A percentile compares a stretch with the other conserved stretches of the same genome.
phyloP scores from a whole-genome alignment of 2,888 invertebrate genomes.

The Limenitis arthemis region DNA sequence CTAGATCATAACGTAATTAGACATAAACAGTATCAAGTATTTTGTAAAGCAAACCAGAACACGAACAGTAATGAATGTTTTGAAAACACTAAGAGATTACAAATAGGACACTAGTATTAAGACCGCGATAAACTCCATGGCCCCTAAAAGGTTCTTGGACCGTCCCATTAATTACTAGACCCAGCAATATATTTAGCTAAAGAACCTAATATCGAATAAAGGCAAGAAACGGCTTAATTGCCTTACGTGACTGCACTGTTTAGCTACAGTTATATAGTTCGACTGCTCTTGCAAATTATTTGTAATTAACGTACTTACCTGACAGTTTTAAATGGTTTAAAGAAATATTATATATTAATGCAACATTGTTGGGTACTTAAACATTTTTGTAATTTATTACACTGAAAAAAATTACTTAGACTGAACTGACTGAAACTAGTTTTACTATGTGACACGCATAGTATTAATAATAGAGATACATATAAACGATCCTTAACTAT shows the following conservation, averaged over 20 bases:
- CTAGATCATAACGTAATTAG: no score
- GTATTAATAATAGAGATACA: no score
- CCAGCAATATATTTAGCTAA: slow-evolving; percentile 48
- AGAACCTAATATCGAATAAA: slow-evolving; percentile 56
- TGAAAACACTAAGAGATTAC: slow-evolving; percentile 17
- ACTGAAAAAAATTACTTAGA: no score
- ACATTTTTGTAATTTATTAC: no score
- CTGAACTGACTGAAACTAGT: no score
- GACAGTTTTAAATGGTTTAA: no score
- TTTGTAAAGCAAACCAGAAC: background rate
- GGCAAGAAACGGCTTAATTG: slow-evolving; percentile 49
- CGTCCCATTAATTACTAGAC: slow-evolving; percentile 43
- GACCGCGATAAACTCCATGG: slow-evolving; percentile 17
- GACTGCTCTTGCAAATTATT: background rate
- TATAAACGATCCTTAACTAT: no score
- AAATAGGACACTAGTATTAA: slow-evolving; percentile 19
- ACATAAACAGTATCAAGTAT: background rate
- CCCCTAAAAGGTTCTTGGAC: slow-evolving; percentile 16
- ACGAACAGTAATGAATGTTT: slow-evolving; percentile 5
- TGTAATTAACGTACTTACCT: background rate
- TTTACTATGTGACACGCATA: no score
- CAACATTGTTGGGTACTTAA: no score
- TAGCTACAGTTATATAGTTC: background rate
- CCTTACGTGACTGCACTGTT: slow-evolving; percentile 37
- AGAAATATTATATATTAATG: no score